Evolutionary conservation across 2,113 vertebrate genomes (phyloP), one percentile per base, ranked within the genome.

Genomic region (Apeltes quadracus): DNA sequence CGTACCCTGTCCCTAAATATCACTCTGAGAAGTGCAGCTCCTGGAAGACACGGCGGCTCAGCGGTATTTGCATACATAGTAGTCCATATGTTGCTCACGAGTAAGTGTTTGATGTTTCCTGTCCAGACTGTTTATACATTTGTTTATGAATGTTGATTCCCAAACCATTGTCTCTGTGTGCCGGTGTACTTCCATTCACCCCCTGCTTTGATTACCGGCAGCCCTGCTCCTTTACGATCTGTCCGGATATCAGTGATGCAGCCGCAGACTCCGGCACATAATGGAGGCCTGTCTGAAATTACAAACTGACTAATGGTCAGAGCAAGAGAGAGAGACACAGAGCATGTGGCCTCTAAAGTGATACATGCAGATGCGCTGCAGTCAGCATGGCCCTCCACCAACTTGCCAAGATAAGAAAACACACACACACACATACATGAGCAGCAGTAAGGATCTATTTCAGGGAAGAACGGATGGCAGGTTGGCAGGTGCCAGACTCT

Each of bases 351-450:
- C 73, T 70, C 39, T 78, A 63, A 84, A 84, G 64, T n/a, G 76
- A 81, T 87, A 61, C 79, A 84, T 87, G 76, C 68, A 69, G 90
- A 90, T 89, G 71, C n/a, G 76, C 80, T 34, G 44, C 76, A 84
- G 86, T 89, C 84, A 90, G 84, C 84, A 67, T 44, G 69, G 62
- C 78, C 77, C 62, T 79, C 71, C 50, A 84, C 57, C 72, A 76
- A 64, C 61, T 50, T 48, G 56, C 63, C 10, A 61, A 87, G 76
- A 87, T 78, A 76, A 73, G 23, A 76, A 78, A 73, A 55, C 50
- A 62, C 54, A 57, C 67, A 56, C 39, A 56, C 67, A 44, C 70
- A 66, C 54, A 79, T 56, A 73, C 73, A 55, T 75, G 57, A 66
- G 68, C 61, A 70, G 72, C 74, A 75, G 62, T 79, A 39, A 69